phyloP scores from a whole-genome alignment of 2,888 invertebrate species.

The Spicauda simplicius region DNA sequence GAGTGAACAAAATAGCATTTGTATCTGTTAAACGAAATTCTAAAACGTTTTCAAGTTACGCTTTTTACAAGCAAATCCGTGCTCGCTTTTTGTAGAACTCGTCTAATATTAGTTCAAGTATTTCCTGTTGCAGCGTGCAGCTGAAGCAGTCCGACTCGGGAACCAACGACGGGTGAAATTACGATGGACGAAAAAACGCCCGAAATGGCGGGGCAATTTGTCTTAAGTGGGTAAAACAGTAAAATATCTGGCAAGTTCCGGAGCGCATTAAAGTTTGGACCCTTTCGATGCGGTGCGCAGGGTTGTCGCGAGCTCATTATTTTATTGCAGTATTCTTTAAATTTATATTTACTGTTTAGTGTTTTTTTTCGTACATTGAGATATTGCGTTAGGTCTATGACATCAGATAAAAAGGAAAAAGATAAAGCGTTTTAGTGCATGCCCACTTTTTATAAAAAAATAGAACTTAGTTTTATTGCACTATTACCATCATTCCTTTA shows the following conservation, averaged over 20 bases:
- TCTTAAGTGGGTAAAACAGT: conserved; percentile 76
- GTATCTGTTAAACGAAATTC: no score
- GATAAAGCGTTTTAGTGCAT: background rate
- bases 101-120: conserved; percentile 19
- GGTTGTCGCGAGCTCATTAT: no score
- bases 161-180: conserved; percentile 69
- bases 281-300: conserved; percentile 39
- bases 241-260: conserved; percentile 77
- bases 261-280: conserved; percentile 71
- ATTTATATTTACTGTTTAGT: no score
- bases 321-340: no score
- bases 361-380: no score
- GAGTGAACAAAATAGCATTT: no score
- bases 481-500: no score
- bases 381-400: no score
- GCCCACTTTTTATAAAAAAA: no score
- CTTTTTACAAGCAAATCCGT: conserved; percentile 28
- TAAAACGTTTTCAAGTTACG: no score
- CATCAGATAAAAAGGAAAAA: no score
- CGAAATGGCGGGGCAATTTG: conserved; percentile 69
- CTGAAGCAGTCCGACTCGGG: conserved; percentile 30
- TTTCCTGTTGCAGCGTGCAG: conserved; percentile 36
- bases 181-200: conserved; percentile 59
- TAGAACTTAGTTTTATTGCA: no score
- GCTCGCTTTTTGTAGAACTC: conserved; percentile 8